These are phyloP conservation scores for Falco columbarius DNA, from an alignment of 2,797 vertebrate genomes.

Conservation along the genomic window DNA sequence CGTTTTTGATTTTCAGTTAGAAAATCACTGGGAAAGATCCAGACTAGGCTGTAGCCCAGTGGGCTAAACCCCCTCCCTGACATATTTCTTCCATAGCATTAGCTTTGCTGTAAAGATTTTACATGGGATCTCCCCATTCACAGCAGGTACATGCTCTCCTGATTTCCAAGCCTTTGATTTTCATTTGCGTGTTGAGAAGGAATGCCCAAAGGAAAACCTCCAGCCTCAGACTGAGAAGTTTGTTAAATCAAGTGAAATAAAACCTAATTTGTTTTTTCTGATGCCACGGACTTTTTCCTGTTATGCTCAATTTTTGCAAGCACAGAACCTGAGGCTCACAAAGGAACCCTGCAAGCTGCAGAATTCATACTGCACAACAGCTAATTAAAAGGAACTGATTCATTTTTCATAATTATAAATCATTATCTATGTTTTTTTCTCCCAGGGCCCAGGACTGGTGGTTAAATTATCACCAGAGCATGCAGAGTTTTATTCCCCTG, in stretches of 20 bases:
- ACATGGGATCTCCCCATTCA: background rate
- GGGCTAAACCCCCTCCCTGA: background rate
- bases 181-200: background rate
- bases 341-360: background rate
- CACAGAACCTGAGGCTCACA: background rate
- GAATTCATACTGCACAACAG: background rate
- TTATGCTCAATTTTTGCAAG: background rate
- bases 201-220: background rate
- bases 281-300: background rate
- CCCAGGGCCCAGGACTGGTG: background rate
- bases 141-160: background rate
- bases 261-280: background rate
- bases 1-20: background rate
- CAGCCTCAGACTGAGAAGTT: background rate
- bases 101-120: background rate
- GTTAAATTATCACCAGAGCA: background rate
- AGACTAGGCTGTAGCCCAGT: background rate
- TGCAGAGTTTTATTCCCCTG: background rate
- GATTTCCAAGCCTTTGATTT: conserved; percentile 7
- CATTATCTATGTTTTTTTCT: background rate
- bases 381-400: background rate
- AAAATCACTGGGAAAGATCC: background rate
- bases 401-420: background rate
- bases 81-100: background rate
- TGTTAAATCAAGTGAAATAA: conserved; percentile 9